Base-by-base conservation (phyloP, 2,888 invertebrate species). In the Meandrusa payeni region DNA sequence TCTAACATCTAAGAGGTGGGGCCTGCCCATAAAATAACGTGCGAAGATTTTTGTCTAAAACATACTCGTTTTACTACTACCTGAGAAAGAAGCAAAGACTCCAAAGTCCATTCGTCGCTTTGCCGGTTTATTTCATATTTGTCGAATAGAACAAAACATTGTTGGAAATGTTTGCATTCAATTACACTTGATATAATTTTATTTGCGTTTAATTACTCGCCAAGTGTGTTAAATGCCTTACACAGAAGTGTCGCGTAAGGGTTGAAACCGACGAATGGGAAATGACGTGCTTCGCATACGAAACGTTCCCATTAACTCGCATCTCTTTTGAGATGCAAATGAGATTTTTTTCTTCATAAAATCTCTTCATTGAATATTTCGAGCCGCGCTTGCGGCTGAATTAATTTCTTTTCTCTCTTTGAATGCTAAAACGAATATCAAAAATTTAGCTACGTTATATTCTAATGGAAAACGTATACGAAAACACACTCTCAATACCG, bases 241-340 rank as follows among this genome's bases (percentile, higher is more conserved):
- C 55, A 64, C 57, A 55, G 49, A 61, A 76, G 72, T 68, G 68
- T 70, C 62, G 62, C 61, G 69, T 72, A 77, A 81, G 82, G 81
- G 81, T 78, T 76, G 73, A 58, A 51, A 51, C 60, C 63, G 69
- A 59, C 68, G 76, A 77, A 75, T 76, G 65, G 67, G 67, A 67
- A 73, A 58, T 69, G 69, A 76, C 80, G 86, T 81, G 86, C 69
- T 64, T 61, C 64, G 85, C 77, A 83, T 86, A 70, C 61, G 57
- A 67, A 83, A 69, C 68, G 68, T 56, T 57, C 66, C 79, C 74
- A 81, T 85, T 82, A 83, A 78, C 76, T 79, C 72, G 60, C 79
- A 62, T 69, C 62, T 78, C 83, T 79, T 80, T 86, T 86, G 85
- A 86, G 63, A 86, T 86, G 86, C 76, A 86, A 86, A 86, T 86